These are phyloP conservation scores for Hypercompe scribonia DNA, from an alignment of 2,888 invertebrate genomes.

Conservation along the genomic window DNA sequence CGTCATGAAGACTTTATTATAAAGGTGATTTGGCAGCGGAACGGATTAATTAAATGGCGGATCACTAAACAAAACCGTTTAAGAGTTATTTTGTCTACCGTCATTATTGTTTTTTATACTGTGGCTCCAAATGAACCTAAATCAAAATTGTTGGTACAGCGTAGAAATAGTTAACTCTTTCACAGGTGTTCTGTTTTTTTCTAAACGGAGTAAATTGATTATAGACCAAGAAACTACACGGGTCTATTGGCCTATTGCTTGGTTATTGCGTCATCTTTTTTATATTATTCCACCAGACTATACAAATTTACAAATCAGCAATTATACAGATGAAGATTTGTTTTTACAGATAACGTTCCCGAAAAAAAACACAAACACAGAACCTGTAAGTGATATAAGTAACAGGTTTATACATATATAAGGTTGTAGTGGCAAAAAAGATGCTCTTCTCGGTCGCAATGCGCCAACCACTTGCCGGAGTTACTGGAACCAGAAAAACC, in stretches of 20 bases:
- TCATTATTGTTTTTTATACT: slow-evolving; percentile 44
- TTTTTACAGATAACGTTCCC: background rate
- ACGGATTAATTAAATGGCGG: slow-evolving; percentile 51
- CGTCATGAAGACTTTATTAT: slow-evolving; percentile 52
- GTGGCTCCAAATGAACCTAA: slow-evolving; percentile 24
- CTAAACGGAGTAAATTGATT: slow-evolving; percentile 13
- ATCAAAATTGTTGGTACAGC: slow-evolving; percentile 25
- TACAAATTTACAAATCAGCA: background rate
- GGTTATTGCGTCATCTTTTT: slow-evolving; percentile 21
- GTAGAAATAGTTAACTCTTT: slow-evolving; percentile 21
- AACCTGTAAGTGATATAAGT: slow-evolving; percentile 34
- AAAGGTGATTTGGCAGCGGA: slow-evolving; percentile 49
- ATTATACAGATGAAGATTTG: background rate
- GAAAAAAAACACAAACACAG: background rate
- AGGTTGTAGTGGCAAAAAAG: slow-evolving; percentile 38
- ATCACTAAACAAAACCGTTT: slow-evolving; percentile 50
- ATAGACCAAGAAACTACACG: slow-evolving; percentile 19
- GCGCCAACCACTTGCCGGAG: slow-evolving; percentile 44
- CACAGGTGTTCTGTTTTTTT: slow-evolving; percentile 26
- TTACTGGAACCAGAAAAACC: slow-evolving; percentile 73
- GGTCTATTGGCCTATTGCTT: slow-evolving; percentile 27
- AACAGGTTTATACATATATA: slow-evolving; percentile 22
- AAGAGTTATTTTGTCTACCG: slow-evolving; percentile 49
- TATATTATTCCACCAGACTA: slow-evolving; percentile 7
- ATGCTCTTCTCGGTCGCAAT: slow-evolving; percentile 42